Evolutionary conservation across 92 coral and sea anemone species (phyloP).

Genomic region (Blastomussa wellsi): DNA sequence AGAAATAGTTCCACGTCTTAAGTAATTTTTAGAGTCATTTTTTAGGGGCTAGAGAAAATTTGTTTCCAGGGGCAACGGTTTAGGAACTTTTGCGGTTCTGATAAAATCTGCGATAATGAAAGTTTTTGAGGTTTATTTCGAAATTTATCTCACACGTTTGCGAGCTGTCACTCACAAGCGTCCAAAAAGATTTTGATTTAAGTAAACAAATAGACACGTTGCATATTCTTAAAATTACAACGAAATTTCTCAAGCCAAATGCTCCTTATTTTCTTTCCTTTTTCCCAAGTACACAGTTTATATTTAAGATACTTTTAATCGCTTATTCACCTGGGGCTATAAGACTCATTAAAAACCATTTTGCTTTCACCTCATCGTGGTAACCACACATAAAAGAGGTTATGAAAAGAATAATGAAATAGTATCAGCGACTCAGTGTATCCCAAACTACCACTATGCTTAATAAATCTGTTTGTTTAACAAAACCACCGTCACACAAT

Average conservation of each 20-base stretch:
- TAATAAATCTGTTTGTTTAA: conserved; percentile 75
- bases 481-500: conserved; percentile 62
- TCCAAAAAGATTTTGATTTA: conserved; percentile 19
- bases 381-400: conserved; percentile 41
- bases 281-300: conserved; percentile 21
- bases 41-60: not conserved
- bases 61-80: conserved; percentile 43
- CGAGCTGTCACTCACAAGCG: conserved; percentile 23
- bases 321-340: conserved; percentile 18
- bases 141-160: conserved; percentile 26
- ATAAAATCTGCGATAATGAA: conserved; percentile 26
- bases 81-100: conserved; percentile 10
- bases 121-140: conserved; percentile 26
- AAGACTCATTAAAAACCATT: conserved; percentile 37
- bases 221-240: not conserved
- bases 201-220: conserved; percentile 47
- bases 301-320: conserved; percentile 21
- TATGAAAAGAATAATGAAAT: conserved; percentile 69
- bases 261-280: not conserved
- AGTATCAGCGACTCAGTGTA: conserved; percentile 52
- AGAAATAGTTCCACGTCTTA: not conserved
- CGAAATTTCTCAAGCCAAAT: conserved; percentile 7
- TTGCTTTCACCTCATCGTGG: conserved; percentile 24
- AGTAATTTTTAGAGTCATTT: not conserved
- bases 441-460: conserved; percentile 74